Evolutionary conservation across 1,140 invertebrate species (phyloP), one percentile per base, ranked within the genome.

Genomic region (Coelopa frigida): DNA sequence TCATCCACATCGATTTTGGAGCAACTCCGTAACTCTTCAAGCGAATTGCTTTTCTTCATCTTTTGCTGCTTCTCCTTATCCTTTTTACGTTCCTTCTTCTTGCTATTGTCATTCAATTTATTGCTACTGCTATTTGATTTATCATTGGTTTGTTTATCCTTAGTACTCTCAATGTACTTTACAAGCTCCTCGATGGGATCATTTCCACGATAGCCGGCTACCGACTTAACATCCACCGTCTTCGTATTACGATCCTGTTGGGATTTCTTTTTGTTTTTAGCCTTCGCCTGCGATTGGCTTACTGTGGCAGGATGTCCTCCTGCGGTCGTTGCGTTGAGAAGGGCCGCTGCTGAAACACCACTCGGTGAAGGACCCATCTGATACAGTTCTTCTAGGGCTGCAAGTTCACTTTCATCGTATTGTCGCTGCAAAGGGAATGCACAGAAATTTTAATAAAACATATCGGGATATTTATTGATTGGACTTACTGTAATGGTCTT

Each of bases 11-110:
- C 66, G 46, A 68, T 60, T 49, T 69, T 68, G 14, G 66, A 48
- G 38, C 62, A 59, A 47, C 58, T 68, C 63, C 74, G 46, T 56
- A 84, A 75, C 64, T 84, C 81, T 56, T 83, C 81, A 27, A 84
- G 58, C 6, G 80, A 82, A 58, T 78, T 83, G 26, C 77, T 76
- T 52, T 80, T 81, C 54, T 82, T 78, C 20, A 82, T 48, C 44
- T 69, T 68, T 10, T 56, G 50, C 35, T 63, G 57, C 36, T 69
- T 61, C 42, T 62, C 48, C 43, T 52, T 62, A 35, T 56, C 48
- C 36, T 52, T 55, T 21, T 58, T 58, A 27, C 56, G 54, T 22
- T 61, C 58, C 49, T 67, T 69, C 41, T 58, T 58, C 26, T 59
- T 47, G 29, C 46, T 44, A 17, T 27, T 49, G 27, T 38, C 35